Evolutionary conservation across 2,797 vertebrate species (phyloP).

Genomic region (Gallirallus australis): DNA sequence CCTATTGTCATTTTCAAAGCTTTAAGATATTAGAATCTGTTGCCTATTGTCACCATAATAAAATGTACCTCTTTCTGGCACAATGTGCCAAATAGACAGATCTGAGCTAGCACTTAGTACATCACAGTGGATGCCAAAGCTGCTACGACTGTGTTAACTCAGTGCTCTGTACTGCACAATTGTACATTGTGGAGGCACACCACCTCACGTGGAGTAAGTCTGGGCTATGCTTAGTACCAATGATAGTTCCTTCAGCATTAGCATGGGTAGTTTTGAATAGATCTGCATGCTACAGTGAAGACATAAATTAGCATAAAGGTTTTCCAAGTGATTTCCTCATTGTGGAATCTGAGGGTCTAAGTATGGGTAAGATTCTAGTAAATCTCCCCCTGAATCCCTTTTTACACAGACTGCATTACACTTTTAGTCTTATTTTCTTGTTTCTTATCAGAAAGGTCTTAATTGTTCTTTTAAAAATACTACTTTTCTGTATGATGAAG

Average conservation of each 20-base stretch:
- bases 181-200: neutral
- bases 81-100: neutral
- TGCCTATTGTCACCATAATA: neutral
- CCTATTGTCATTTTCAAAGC: neutral
- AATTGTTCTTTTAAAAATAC: neutral
- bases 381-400: neutral
- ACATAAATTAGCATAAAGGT: neutral
- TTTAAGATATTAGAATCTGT: neutral
- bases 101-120: neutral
- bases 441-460: neutral
- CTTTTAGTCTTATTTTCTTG: neutral
- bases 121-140: neutral
- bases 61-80: neutral
- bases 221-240: neutral
- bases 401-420: neutral
- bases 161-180: neutral
- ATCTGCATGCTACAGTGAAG: neutral
- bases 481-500: neutral
- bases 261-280: neutral
- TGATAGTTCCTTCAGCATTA: neutral
- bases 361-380: neutral
- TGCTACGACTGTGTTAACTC: neutral
- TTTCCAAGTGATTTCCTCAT: neutral
- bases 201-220: neutral
- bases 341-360: neutral